Conservation (phyloP, 2,888 invertebrate species). For the Nymphalis polychloros region DNA sequence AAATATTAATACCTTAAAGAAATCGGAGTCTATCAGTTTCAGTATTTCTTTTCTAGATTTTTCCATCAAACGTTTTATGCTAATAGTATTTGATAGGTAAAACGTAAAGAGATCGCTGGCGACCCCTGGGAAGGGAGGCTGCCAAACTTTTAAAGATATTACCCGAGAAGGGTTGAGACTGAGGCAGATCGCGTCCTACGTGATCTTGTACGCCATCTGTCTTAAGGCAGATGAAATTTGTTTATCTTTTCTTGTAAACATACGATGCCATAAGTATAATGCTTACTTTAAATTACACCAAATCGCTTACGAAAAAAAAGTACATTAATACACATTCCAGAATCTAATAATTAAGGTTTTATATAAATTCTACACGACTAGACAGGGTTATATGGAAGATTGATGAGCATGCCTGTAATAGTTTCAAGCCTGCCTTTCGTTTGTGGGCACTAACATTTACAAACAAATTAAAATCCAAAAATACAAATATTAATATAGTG, state of each 20-base stretch:
- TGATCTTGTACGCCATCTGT: conserved; percentile 75
- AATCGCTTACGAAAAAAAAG: background rate
- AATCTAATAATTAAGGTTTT: too few relatives aligned
- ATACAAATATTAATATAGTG: too few relatives aligned
- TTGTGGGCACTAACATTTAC: too few relatives aligned
- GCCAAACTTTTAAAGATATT: conserved; percentile 81
- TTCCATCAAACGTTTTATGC: conserved; percentile 40
- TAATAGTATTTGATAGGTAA: conserved; percentile 72
- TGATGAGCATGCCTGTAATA: too few relatives aligned
- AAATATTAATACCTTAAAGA: background rate
- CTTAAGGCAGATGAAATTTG: conserved; percentile 71
- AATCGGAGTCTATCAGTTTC: background rate
- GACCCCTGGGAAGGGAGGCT: conserved; percentile 51
- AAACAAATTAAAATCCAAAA: too few relatives aligned
- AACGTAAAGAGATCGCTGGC: conserved; percentile 65
- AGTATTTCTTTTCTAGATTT: conserved; percentile 29
- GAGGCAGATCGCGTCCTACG: conserved; percentile 65
- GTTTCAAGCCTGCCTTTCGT: too few relatives aligned
- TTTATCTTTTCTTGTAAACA: conserved; percentile 53
- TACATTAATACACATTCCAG: too few relatives aligned
- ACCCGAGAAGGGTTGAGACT: conserved; percentile 75
- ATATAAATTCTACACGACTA: too few relatives aligned
- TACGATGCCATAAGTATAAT: background rate
- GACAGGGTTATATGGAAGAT: too few relatives aligned
- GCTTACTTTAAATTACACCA: background rate